Evolutionary conservation across 2,888 invertebrate species (phyloP), one percentile per base, ranked within the genome.

Genomic region (Leucoma salicis): DNA sequence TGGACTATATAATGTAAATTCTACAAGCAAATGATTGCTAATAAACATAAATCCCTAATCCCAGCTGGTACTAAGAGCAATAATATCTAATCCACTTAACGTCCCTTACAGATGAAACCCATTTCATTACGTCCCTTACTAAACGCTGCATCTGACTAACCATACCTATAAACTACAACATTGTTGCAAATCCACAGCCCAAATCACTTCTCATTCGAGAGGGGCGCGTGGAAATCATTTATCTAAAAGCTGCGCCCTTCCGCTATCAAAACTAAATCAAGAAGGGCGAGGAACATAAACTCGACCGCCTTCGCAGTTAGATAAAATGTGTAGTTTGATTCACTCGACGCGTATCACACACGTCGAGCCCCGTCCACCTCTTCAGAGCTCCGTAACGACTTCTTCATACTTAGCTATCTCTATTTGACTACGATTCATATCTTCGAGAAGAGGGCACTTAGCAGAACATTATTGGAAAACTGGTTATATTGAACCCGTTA

Each of bases 221-320:
- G 59, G 65, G 59, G 64, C 57, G 66, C 62, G 66, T 72, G 66
- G 62, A 68, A 78, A 84, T 83, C 78, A 84, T 87, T 88, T 88
- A 87, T 82, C 80, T 87, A 75, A 86, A 81, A 86, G 82, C 82
- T 76, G 74, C 75, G 77, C 82, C 87, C 82, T 81, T 78, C 78
- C 74, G 79, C 82, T 78, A 88, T 88, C 86, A 88, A 86, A 88
- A 85, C 85, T 82, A 82, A 82, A 88, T 88, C 86, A 87, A 86
- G 81, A 74, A 82, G 82, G 86, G 82, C 72, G 78, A 78, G 71
- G 79, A 76, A 75, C 81, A 83, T 87, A 85, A 87, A 85, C 78
- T 76, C 80, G 70, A 79, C 87, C 87, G 73, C 85, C 87, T 86
- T 84, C 74, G 78, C 84, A 83, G 79, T 87, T 75, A 84, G 79